Percentiles rank a stretch among this genome's conserved stretches.
Evolutionary conservation across 2,888 invertebrate species (phyloP).

Genomic region (Gnatocerus cornutus): DNA sequence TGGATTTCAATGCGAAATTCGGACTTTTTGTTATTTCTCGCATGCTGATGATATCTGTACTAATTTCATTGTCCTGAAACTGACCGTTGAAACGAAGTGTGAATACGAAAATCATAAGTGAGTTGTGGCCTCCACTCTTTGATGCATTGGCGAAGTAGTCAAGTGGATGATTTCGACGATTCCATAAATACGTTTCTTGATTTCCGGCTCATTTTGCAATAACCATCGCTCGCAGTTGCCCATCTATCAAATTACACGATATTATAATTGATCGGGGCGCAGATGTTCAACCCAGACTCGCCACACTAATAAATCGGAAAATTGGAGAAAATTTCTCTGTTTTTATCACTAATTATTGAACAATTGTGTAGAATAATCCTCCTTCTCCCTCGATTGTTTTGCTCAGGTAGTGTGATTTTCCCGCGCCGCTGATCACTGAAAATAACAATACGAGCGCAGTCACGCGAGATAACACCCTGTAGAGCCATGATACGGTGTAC

Average conservation of each 20-base stretch:
- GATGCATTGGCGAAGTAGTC: conserved; percentile 28
- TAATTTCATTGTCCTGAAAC: conserved; percentile 51
- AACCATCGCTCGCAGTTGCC: conserved; percentile 52
- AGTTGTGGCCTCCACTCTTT: conserved; percentile 4
- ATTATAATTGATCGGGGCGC: conserved; percentile 56
- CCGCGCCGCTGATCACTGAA: conserved; percentile 49
- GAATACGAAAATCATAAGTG: conserved; percentile 17
- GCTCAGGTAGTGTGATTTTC: conserved; percentile 49
- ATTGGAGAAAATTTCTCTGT: no score
- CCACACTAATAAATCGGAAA: conserved; percentile 2
- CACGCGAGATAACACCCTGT: conserved; percentile 45
- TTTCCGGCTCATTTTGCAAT: conserved; percentile 60
- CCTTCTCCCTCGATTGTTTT: no score
- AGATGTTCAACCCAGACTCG: conserved; percentile 51
- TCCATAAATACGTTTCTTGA: conserved; percentile 58
- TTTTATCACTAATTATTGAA: no score
- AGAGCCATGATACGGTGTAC: conserved; percentile 33
- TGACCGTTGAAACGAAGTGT: no score
- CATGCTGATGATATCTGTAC: conserved; percentile 48
- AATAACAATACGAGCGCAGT: conserved; percentile 43
- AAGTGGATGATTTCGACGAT: conserved; percentile 54
- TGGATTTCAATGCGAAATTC: conserved; percentile 61
- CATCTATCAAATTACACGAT: conserved; percentile 62
- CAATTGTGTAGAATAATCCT: no score
- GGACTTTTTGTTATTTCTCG: conserved; percentile 60